Base-by-base conservation (phyloP, 37 sponge, comb jelly and placozoan genomes). In the Geodia barretti region DNA sequence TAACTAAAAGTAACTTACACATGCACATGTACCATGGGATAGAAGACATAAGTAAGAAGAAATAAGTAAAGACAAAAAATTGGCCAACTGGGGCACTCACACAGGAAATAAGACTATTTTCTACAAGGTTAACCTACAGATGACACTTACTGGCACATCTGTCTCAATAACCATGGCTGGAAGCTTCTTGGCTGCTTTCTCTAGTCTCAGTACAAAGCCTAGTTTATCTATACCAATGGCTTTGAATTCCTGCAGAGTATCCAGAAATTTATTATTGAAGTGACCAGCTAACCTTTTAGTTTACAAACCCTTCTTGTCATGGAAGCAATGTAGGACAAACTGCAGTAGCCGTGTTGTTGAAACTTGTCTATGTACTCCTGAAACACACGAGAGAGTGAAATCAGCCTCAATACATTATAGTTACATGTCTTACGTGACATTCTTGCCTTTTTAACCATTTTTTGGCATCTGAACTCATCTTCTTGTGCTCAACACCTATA, bases 151-250 rank as follows among this genome's bases (percentile, higher is more conserved):
- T 30, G 95, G 95, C 33, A 87, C 39, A 3, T 39, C 60, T n/a
- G 65, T 59, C 35, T 94, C 65, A 30, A 90, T 73, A 7, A 64
- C 81, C 28, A 78, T 68, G 28, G 75, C 37, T 38, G 79, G 80
- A 33, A 89, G 87, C 54, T 66, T 84, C 54, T 79, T 83, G 40
- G 87, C 80, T 21, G 81, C 87, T 33, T 87, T 86, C 43, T 75
- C 73, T 24, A 94, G 68, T 9, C 81, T 74, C 1, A 86, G 87
- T 38, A 69, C 40, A 62, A 67, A 84, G 25, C 94, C 94, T 39
- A 72, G 63, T 41, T 87, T 87, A 29, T 54, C 61, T 14, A 94
- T 81, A 2, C 88, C 94, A 80, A 94, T 94, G 11, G 73, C 81
- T 35, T 81, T 35, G 19, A 94, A 72, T 76, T 94, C 94, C 90